phyloP scores from a whole-genome alignment of 2,797 vertebrate species.

The Tragelaphus eurycerus region DNA sequence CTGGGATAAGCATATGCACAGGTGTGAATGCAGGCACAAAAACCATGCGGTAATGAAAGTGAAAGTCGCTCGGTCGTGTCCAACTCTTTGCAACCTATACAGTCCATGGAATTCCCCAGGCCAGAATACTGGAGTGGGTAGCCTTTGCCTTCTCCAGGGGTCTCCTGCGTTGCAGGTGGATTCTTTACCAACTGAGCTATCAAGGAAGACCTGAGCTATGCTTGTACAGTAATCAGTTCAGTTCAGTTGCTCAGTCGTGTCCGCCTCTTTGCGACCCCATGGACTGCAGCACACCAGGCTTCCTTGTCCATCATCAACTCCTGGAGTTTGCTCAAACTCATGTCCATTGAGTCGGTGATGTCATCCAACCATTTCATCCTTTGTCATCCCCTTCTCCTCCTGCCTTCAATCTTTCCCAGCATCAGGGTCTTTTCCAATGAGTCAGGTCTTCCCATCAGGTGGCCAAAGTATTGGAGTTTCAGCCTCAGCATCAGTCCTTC shows the following conservation, averaged over 20 bases:
- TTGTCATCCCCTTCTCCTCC: neutral
- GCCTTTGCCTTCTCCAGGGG: neutral
- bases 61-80: neutral
- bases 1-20: neutral
- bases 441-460: neutral
- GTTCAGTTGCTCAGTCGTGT: accelerated
- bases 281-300: neutral
- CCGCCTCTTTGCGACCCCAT: accelerated
- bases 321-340: neutral
- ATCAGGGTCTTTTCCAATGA: neutral
- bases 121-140: neutral
- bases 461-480: neutral
- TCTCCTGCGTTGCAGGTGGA: neutral
- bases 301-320: neutral
- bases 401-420: neutral
- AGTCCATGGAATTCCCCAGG: neutral
- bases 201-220: neutral
- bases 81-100: neutral
- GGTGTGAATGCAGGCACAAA: neutral
- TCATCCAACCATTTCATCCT: neutral
- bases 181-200: neutral
- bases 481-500: neutral
- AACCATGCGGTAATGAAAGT: neutral
- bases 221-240: neutral
- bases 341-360: neutral